Conservation (phyloP, 2,888 invertebrate species). For the Deilephila elpenor region DNA sequence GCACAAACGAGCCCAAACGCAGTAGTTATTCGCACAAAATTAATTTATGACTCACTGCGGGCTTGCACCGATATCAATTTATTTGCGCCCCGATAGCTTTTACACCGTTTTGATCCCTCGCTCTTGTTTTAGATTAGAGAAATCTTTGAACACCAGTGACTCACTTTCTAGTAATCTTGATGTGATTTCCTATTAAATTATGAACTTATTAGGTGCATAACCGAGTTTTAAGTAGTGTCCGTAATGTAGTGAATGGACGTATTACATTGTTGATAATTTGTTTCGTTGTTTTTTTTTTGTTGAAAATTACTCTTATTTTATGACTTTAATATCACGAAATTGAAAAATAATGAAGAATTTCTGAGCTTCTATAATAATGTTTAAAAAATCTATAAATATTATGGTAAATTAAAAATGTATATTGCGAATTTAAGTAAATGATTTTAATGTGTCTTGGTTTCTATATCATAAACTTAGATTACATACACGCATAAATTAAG, state of each 20-base stretch:
- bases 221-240: slow-evolving; percentile 1
- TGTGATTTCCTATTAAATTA: slow-evolving; percentile 20
- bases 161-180: slow-evolving; percentile 24
- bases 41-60: slow-evolving; percentile 12
- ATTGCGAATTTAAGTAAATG: no score
- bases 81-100: slow-evolving; percentile 15
- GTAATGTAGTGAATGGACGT: not conserved
- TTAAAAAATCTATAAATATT: no score
- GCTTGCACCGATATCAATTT: slow-evolving; percentile 17
- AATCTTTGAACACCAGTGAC: slow-evolving; percentile 9
- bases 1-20: not conserved
- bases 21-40: slow-evolving; percentile 14
- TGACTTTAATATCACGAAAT: no score
- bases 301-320: not conserved
- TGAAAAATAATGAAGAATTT: no score
- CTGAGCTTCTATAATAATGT: no score
- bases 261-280: not conserved
- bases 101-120: slow-evolving; percentile 17
- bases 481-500: no score
- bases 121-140: slow-evolving; percentile 25
- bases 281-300: not conserved
- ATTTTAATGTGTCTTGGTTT: no score
- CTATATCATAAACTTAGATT: no score
- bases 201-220: slow-evolving; percentile 6
- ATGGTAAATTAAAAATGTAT: no score